Base-by-base conservation (phyloP, 2,113 vertebrate genomes). In the Orycteropus afer region DNA sequence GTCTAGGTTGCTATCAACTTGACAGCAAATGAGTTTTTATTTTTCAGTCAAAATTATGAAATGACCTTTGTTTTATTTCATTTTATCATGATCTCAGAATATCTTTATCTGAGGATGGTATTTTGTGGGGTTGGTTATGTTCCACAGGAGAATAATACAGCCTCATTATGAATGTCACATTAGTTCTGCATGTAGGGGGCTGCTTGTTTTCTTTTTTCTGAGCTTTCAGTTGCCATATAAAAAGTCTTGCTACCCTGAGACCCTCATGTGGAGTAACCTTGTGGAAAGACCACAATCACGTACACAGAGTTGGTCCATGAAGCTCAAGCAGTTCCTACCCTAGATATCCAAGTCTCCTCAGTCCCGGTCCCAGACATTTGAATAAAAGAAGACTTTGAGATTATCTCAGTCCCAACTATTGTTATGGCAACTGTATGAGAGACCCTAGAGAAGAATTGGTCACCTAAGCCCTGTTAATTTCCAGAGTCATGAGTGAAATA, bases 321-420 rank as follows among this genome's bases (percentile, higher is more conserved):
- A 80, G 49, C 78, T 90, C 53, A 92, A 81, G 17, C 34, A 32
- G 65, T 69, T 69, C 7, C 15, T 18, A 69, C 78, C 12, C 59
- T 57, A 77, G 51, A 18, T 53, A 12, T 27, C 71, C 37, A 69
- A 42, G 20, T 51, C 51, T 74, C 63, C 55, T 27, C 37, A 93
- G 23, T 25, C 15, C 37, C 63, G 40, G 2, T 65, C 34, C 82
- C 5, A 93, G 69, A 59, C 2, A 45, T 47, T 47, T 67, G 25
- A 96, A 65, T 80, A 10, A n/a, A 93, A 84, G 81, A 90, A 53
- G 40, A 67, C 7, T 86, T 71, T 94, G 57, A 90, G 55, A 71
- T 77, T 20, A 63, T 86, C 32, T 65, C 32, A 94, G 22, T 25
- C 27, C 3, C 3, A 74, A 40, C 32, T 1, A 78, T 18, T 85